These are phyloP conservation scores for Corapipo altera DNA, from an alignment of 2,113 vertebrate genomes.

Conservation along the genomic window DNA sequence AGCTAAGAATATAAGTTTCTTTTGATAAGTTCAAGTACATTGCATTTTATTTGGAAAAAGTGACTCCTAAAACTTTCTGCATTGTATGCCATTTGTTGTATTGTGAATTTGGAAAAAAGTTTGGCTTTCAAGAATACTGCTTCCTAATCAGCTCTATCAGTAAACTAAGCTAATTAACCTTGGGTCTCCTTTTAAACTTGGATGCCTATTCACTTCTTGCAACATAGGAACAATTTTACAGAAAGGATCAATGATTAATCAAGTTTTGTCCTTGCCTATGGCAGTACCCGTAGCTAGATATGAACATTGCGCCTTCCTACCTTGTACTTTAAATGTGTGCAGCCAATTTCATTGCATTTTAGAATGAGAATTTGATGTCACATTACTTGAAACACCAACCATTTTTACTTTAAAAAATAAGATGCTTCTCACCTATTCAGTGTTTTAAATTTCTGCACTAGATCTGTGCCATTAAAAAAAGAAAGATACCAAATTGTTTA, in stretches of 20 bases:
- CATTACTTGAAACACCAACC: background rate
- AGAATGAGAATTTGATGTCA: background rate
- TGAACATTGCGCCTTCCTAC: background rate
- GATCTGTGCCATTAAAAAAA: background rate
- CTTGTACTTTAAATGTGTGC: background rate
- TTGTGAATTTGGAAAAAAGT: slow-evolving; percentile 3
- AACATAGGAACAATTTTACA: background rate
- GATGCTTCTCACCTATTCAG: background rate
- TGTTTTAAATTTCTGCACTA: background rate
- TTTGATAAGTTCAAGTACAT: background rate
- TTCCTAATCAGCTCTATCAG: slow-evolving; percentile 1
- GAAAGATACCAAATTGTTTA: background rate
- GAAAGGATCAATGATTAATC: slow-evolving; percentile 43
- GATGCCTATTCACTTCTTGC: background rate
- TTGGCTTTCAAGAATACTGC: background rate
- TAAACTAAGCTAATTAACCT: slow-evolving; percentile 26
- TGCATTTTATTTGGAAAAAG: background rate
- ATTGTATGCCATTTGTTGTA: background rate
- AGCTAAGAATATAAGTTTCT: background rate
- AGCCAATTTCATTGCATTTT: background rate
- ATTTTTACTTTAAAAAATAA: background rate
- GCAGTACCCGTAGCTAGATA: background rate
- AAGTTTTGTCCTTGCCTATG: background rate
- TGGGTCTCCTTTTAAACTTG: background rate
- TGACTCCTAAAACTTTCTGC: background rate